Evolutionary conservation across 2,888 invertebrate species (phyloP), one percentile per base, ranked within the genome.

Genomic region (Epistrophella euchroma): DNA sequence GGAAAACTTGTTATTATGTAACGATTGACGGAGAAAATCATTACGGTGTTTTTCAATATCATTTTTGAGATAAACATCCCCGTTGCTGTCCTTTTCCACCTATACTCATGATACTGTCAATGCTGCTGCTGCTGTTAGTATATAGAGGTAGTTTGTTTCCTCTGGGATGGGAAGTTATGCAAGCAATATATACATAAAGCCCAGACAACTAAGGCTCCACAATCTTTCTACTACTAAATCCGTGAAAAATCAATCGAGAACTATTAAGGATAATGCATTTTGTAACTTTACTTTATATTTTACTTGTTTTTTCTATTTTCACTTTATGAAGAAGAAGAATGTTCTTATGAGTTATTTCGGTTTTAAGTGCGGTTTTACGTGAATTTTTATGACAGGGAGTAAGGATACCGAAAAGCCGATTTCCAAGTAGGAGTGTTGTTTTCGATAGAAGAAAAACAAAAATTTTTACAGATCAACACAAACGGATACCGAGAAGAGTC

Each of bases 221-320:
- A 60, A 19, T 50, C n/a, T 64, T 73, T 56, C 22, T 56, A 56
- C 77, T 55, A 55, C 64, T 45, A 22, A 56, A 71, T 60, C 70
- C 52, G 76, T 77, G 81, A 85, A 85, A 85, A 85, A 85, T 85
- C 85, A 85, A 85, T 85, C 76, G 76, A 50, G 47, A 47, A 47
- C 76, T 47, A 58, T 68, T 37, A 47, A 60, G 47, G 47, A 47
- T 35, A 35, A n/a, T 4, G 17, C 15, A 25, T 28, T 56, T 43
- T 45, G 43, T 25, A 45, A 19, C 13, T 58, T 58, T 37, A 68
- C 37, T 32, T 7, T 43, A n/a, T 15, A 64, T 64, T 45, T 47
- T 32, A 64, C 13, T 35, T 35, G 3, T 37, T 43, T 74, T 62
- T 62, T 13, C n/a, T 35, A n/a, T 17, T 56, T n/a, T 50, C 17